Conservation (phyloP, 2,113 vertebrate genomes). For the Xiphophorus hellerii region DNA sequence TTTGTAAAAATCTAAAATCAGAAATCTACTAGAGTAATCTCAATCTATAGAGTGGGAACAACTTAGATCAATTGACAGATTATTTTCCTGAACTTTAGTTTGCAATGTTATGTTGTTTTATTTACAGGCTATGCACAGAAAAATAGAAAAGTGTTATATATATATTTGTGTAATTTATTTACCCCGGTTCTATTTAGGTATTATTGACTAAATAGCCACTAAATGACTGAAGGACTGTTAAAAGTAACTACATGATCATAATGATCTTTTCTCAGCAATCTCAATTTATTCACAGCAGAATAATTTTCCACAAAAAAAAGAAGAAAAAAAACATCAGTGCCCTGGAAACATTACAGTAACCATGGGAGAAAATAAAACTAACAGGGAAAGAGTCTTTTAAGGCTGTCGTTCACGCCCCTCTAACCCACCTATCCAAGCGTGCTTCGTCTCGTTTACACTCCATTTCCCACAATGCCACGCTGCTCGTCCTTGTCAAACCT, state of each 20-base stretch:
- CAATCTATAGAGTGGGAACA: too few relatives aligned
- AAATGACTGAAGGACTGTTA: too few relatives aligned
- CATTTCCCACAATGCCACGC: conserved; percentile 74
- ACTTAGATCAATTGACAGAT: background rate
- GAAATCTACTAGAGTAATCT: too few relatives aligned
- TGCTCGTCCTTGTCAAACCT: conserved; percentile 59
- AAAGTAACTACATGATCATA: too few relatives aligned
- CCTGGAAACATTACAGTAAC: background rate
- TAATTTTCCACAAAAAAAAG: background rate
- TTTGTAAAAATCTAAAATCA: too few relatives aligned
- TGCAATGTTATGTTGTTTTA: background rate
- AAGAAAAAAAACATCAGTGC: background rate
- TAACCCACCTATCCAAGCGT: conserved; percentile 68
- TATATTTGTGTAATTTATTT: background rate
- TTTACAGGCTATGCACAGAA: background rate
- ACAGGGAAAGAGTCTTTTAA: background rate
- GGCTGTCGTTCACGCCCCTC: conserved; percentile 64
- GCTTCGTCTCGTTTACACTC: conserved; percentile 34
- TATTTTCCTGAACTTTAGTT: background rate
- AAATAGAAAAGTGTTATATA: background rate
- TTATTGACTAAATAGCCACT: too few relatives aligned
- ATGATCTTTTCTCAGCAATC: background rate
- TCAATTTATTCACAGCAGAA: background rate
- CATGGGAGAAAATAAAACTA: background rate
- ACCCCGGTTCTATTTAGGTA: background rate